Evolutionary conservation across 2,797 vertebrate species (phyloP).

Genomic region (Orestias chungarensis): DNA sequence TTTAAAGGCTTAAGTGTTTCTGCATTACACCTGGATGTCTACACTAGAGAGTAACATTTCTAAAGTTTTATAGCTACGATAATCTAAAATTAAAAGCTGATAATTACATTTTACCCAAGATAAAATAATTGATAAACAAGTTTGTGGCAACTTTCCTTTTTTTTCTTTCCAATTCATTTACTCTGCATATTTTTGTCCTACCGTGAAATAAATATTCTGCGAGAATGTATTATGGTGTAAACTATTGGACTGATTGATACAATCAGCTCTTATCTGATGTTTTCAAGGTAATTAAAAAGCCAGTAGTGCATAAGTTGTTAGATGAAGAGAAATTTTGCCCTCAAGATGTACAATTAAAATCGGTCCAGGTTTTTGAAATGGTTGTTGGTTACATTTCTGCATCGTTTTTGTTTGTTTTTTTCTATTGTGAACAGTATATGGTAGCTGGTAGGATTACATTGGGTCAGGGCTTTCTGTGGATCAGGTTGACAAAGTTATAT

Average conservation of each 20-base stretch:
- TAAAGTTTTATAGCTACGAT: not conserved
- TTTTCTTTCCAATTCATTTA: not conserved
- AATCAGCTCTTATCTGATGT: conserved; percentile 6
- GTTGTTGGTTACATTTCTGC: not conserved
- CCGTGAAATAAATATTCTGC: not conserved
- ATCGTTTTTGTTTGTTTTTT: too few relatives aligned
- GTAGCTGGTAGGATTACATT: not conserved
- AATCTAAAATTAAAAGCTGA: not conserved
- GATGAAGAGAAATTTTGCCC: conserved; percentile 11
- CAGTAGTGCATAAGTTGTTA: conserved; percentile 1
- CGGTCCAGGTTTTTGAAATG: not conserved
- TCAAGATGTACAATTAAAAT: not conserved
- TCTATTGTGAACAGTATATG: not conserved
- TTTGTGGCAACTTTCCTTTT: not conserved
- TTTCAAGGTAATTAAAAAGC: conserved; percentile 1
- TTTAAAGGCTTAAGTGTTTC: conserved; percentile 20
- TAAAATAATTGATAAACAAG: not conserved
- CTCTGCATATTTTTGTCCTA: not conserved
- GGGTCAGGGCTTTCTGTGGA: not conserved
- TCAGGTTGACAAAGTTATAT: not conserved
- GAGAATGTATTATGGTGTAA: conserved; percentile 7
- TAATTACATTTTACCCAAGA: not conserved
- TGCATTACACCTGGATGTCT: conserved; percentile 15
- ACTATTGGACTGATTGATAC: not conserved
- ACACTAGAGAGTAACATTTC: not conserved